These are phyloP conservation scores for Akabosia matsudoensis DNA, from an alignment of 1,140 invertebrate genomes.

Conservation along the genomic window DNA sequence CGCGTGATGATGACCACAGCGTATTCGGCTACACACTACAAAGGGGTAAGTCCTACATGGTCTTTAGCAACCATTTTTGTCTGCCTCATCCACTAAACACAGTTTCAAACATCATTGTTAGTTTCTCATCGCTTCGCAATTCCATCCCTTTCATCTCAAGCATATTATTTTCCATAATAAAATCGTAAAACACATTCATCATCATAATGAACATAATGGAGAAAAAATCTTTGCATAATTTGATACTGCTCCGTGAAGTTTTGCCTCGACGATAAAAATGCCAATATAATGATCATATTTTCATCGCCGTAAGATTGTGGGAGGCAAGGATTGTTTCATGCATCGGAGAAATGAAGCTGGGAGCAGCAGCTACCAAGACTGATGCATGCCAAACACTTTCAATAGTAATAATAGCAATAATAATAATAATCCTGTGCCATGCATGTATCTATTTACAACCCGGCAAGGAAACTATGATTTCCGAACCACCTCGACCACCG, in stretches of 20 bases:
- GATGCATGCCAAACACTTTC: constrained; percentile 16
- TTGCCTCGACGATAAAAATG: not conserved
- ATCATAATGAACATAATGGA: constrained; percentile 17
- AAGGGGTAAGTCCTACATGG: constrained; percentile 52
- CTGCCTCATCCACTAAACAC: not conserved
- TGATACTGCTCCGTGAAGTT: not conserved
- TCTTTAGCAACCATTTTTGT: not conserved
- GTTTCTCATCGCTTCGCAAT: not conserved
- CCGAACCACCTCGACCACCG: too few species aligned
- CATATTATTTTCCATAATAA: constrained; percentile 16
- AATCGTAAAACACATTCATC: constrained; percentile 14
- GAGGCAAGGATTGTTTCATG: not conserved
- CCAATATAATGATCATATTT: not conserved
- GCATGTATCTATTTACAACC: not conserved
- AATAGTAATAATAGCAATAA: constrained; percentile 5
- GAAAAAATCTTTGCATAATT: constrained; percentile 16
- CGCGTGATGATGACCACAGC: constrained; percentile 51
- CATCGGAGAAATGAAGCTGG: not conserved
- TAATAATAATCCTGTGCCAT: not conserved
- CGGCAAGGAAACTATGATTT: not conserved
- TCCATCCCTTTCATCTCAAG: not conserved
- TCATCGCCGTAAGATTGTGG: too few species aligned
- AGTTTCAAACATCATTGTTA: not conserved
- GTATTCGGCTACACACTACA: constrained; percentile 55
- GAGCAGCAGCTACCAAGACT: constrained; percentile 8